Evolutionary conservation across 2,113 vertebrate genomes (phyloP), one percentile per base, ranked within the genome.

Genomic region (Callaeas wilsoni): DNA sequence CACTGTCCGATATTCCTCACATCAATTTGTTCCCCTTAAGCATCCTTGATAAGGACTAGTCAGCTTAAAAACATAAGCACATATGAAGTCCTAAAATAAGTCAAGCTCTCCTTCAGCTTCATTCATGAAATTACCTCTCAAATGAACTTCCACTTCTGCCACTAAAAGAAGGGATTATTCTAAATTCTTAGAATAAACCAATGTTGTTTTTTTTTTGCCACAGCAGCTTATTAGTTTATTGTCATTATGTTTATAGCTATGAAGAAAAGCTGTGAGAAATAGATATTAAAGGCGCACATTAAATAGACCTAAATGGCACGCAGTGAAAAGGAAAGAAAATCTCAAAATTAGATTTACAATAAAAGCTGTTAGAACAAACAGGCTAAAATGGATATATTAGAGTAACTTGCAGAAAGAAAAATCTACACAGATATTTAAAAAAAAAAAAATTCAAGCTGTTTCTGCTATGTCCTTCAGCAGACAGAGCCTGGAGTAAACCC

Each of bases 201-300:
- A n/a, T 11, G 50, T 22, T 29, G 44, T 13, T 46, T 16, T 68
- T 53, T 63, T 84, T 84, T 67, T 41, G 8, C 49, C 49, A 92
- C 57, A 92, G 68, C 75, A 64, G 57, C 85, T 86, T 82, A 90
- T 89, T 92, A 94, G 47, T 53, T 96, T 86, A 69, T 84, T 87
- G 78, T 68, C 78, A 86, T 91, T 94, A 96, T 81, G 63, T 89
- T 96, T 94, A 90, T 59, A 77, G 68, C 80, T 77, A 94, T 29
- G 57, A 95, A 94, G 76, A 86, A 96, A 80, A 85, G 64, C 91
- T 80, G 71, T 13, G 13, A 94, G 63, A 94, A 67, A 87, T 1
- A 81, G 47, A 85, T 89, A 95, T 65, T 91, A 90, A 80, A 92
- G 87, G 67, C 4, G 1, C 74, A 74, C 55, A 86, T 93, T 93